These are phyloP conservation scores for Podarcis cretensis DNA, from an alignment of 2,113 vertebrate species.

Conservation along the genomic window DNA sequence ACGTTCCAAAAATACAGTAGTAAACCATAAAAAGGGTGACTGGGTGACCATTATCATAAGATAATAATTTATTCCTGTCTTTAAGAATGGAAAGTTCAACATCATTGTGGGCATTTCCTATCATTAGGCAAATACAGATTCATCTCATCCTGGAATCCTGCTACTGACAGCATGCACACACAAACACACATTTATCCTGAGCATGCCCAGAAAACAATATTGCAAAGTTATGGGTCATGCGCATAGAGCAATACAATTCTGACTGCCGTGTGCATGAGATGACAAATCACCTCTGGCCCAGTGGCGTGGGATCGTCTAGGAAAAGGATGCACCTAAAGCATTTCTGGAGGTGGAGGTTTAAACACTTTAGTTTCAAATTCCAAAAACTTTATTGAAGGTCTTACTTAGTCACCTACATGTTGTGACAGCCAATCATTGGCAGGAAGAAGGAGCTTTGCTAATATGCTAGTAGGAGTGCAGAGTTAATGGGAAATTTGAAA, in stretches of 20 bases:
- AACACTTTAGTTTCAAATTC: neutral
- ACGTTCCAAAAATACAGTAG: neutral
- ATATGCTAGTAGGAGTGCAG: neutral
- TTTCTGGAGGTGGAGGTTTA: neutral
- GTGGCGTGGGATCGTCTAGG: too few relatives aligned
- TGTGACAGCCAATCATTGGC: neutral
- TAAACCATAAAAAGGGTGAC: neutral
- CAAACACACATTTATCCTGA: neutral
- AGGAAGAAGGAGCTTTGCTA: neutral
- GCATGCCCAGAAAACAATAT: neutral
- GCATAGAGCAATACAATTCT: neutral
- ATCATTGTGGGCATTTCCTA: neutral
- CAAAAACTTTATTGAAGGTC: neutral
- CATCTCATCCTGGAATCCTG: neutral
- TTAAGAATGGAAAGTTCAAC: neutral
- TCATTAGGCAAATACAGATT: neutral
- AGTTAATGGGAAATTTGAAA: neutral
- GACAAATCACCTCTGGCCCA: neutral
- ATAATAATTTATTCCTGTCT: neutral
- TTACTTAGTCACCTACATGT: neutral
- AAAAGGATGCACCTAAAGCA: neutral
- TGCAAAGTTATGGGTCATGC: too few relatives aligned
- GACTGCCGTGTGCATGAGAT: neutral
- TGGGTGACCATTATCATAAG: neutral
- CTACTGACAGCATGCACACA: neutral